Percentiles rank a stretch among this genome's conserved stretches.
Evolutionary conservation across 2,113 vertebrate species (phyloP).

Genomic region (Ctenomys sociabilis): DNA sequence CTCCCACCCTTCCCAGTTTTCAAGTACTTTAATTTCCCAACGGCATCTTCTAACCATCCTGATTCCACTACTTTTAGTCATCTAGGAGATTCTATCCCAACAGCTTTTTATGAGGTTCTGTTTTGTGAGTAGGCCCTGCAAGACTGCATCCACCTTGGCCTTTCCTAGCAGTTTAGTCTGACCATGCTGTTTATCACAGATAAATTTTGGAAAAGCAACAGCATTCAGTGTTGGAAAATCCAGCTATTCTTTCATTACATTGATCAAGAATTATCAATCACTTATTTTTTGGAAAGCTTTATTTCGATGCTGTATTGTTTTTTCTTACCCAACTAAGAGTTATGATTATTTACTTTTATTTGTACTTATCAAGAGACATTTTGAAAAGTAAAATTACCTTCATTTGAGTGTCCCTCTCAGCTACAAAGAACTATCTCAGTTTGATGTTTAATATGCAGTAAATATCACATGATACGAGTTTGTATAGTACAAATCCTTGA

Average conservation of each 20-base stretch:
- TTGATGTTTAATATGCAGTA: not conserved
- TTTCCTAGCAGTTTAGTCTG: not conserved
- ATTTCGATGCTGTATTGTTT: not conserved
- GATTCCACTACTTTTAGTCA: not conserved
- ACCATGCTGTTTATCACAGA: not conserved
- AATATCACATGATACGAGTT: not conserved
- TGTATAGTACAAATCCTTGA: not conserved
- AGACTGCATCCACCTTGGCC: not conserved
- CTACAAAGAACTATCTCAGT: not conserved
- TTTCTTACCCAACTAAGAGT: not conserved
- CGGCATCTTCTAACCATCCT: not conserved
- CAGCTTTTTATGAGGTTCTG: not conserved
- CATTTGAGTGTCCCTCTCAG: not conserved
- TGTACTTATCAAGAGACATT: not conserved
- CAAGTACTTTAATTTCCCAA: not conserved
- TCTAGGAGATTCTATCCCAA: too few species aligned
- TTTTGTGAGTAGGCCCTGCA: not conserved
- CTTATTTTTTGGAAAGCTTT: not conserved
- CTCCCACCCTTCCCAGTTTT: not conserved
- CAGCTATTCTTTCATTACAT: not conserved
- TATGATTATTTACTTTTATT: not conserved
- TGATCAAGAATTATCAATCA: not conserved
- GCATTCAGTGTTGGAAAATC: not conserved
- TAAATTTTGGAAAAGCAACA: not conserved
- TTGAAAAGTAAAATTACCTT: slow-evolving; percentile 11